phyloP scores from a whole-genome alignment of 2,113 vertebrate genomes.

The Chloropsis hardwickii region DNA sequence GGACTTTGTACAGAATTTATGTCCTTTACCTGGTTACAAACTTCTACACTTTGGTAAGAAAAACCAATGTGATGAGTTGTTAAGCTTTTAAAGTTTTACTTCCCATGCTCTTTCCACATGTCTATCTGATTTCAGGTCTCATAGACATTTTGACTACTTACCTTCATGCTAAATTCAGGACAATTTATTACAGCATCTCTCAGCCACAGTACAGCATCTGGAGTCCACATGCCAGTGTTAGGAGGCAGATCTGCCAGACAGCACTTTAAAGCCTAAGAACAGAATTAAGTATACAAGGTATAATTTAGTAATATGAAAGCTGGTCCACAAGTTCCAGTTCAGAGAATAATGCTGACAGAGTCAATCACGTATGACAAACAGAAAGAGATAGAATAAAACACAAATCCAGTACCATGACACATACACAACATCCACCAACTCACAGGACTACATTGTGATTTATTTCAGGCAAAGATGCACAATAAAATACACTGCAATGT shows the following conservation, averaged over 20 bases:
- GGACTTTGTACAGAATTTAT: not conserved
- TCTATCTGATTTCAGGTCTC: not conserved
- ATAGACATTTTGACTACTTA: constrained; percentile 12
- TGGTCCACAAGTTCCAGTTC: not conserved
- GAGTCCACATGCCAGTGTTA: constrained; percentile 83
- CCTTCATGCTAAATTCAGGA: constrained; percentile 87
- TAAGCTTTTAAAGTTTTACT: not conserved
- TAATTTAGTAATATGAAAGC: not conserved
- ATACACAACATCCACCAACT: not conserved
- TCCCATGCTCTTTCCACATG: not conserved
- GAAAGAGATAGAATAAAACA: not conserved
- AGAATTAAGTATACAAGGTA: not conserved
- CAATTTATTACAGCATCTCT: constrained; percentile 79
- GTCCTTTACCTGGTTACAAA: not conserved
- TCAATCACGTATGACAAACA: not conserved
- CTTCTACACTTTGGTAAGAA: not conserved
- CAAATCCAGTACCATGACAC: not conserved
- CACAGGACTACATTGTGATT: not conserved
- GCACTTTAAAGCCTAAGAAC: constrained; percentile 83
- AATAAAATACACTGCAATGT: not conserved
- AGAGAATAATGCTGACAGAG: not conserved
- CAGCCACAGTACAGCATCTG: constrained; percentile 83
- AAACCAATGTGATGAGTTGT: not conserved
- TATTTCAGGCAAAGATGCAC: not conserved
- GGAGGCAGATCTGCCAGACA: constrained; percentile 81